Conservation (phyloP, 2,888 invertebrate genomes). For the Drosophila mercatorum region DNA sequence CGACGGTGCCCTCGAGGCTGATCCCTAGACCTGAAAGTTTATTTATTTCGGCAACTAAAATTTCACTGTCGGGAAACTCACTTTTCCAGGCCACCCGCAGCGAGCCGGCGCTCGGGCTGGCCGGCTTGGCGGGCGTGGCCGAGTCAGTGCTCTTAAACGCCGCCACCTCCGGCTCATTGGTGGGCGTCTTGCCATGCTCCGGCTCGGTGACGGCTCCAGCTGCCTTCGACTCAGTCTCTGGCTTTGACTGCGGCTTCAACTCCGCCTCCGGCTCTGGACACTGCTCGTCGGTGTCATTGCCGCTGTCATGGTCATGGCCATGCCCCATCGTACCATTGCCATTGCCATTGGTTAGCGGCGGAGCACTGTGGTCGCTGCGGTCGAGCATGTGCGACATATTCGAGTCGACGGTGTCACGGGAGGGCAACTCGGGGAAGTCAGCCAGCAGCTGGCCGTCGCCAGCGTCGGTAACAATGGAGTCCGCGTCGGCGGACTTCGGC, state of each 20-base stretch:
- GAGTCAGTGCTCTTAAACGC: slow-evolving; percentile 22
- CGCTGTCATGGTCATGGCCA: slow-evolving; percentile 68
- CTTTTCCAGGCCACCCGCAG: slow-evolving; percentile 92
- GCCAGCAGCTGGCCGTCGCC: slow-evolving; percentile 88
- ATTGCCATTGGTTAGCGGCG: slow-evolving; percentile 52
- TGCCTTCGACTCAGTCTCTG: not conserved
- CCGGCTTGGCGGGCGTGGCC: slow-evolving; percentile 41
- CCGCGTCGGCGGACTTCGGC: slow-evolving; percentile 84
- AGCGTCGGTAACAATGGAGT: slow-evolving; percentile 86
- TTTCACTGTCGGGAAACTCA: slow-evolving; percentile 92
- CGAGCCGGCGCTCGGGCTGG: slow-evolving; percentile 89
- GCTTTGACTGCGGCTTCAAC: slow-evolving; percentile 19
- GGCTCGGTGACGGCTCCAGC: slow-evolving; percentile 26
- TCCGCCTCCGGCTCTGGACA: slow-evolving; percentile 57
- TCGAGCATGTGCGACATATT: slow-evolving; percentile 86
- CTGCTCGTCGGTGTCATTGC: slow-evolving; percentile 73
- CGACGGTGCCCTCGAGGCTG: slow-evolving; percentile 98
- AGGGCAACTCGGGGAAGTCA: slow-evolving; percentile 91
- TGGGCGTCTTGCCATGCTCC: slow-evolving; percentile 60
- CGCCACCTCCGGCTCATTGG: slow-evolving; percentile 41
- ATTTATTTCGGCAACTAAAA: slow-evolving; percentile 95
- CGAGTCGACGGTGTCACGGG: slow-evolving; percentile 92
- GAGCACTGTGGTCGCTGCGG: slow-evolving; percentile 78
- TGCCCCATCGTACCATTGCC: slow-evolving; percentile 44
- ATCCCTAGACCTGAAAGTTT: slow-evolving; percentile 98